Conservation (phyloP, 2,797 vertebrate genomes). For the Pseudochaenichthys georgianus region DNA sequence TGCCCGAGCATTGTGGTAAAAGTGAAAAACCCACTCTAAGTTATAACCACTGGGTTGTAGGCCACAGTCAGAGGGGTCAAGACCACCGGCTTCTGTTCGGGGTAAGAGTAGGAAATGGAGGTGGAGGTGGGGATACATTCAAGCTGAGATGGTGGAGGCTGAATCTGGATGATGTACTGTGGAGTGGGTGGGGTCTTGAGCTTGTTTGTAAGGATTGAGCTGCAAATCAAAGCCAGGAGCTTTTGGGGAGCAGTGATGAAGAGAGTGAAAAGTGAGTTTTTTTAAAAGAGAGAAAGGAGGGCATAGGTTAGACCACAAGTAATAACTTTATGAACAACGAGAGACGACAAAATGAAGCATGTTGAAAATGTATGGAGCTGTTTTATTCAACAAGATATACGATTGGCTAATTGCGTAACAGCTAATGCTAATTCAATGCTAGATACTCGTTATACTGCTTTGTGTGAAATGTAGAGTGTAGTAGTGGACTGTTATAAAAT, state of each 20-base stretch:
- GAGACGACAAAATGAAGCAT: neutral
- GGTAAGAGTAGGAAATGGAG: neutral
- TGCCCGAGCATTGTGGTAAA: neutral
- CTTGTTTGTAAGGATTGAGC: constrained; percentile 47
- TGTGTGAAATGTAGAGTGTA: too few species aligned
- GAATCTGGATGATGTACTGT: constrained; percentile 70
- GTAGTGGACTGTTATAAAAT: fast-evolving
- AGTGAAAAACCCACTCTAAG: constrained; percentile 13
- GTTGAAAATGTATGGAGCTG: too few species aligned
- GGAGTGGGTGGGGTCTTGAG: constrained; percentile 30
- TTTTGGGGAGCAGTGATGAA: constrained; percentile 24
- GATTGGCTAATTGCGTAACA: too few species aligned
- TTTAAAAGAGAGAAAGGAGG: neutral
- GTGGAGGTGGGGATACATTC: constrained; percentile 10
- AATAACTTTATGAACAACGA: constrained; percentile 13
- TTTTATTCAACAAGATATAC: too few species aligned
- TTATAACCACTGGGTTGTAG: constrained; percentile 42
- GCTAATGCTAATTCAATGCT: neutral
- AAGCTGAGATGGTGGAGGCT: constrained; percentile 21
- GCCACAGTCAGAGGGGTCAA: constrained; percentile 64
- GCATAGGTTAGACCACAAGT: constrained; percentile 17
- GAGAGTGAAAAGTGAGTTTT: neutral
- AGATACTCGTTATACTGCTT: too few species aligned
- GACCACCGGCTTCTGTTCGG: constrained; percentile 49
- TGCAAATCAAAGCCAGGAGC: constrained; percentile 70